Conservation (phyloP, 1,140 invertebrate species). For the Diorhabda sublineata region DNA sequence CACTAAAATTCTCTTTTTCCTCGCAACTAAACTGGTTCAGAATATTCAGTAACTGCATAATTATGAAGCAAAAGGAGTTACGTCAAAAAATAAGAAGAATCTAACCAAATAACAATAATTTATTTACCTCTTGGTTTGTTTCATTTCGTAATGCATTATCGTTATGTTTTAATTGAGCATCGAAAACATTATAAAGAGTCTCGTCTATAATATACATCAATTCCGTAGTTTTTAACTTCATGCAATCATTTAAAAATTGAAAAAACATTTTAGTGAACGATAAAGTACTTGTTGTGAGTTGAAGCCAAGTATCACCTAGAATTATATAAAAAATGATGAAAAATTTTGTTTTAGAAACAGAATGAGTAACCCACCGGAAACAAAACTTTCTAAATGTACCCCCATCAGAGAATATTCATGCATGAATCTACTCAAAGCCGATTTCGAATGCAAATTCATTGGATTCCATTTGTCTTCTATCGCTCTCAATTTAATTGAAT, state of each 20-base stretch:
- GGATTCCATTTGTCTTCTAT: constrained; percentile 70
- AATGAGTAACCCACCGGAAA: constrained; percentile 49
- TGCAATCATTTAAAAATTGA: constrained; percentile 62
- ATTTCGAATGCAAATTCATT: constrained; percentile 60
- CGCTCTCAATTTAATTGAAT: constrained; percentile 66
- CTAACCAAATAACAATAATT: constrained; percentile 14
- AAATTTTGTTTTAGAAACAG: not conserved
- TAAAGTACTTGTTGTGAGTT: constrained; percentile 65
- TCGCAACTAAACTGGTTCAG: no score
- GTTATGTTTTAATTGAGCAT: constrained; percentile 62
- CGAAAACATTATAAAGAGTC: constrained; percentile 61
- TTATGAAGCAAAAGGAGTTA: no score
- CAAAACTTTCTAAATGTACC: constrained; percentile 52
- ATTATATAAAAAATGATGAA: not conserved
- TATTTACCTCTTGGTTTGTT: constrained; percentile 56
- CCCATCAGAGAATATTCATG: constrained; percentile 57
- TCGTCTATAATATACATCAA: constrained; percentile 60
- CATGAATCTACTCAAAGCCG: constrained; percentile 52
- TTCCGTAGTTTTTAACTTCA: constrained; percentile 63
- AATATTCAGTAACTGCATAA: no score
- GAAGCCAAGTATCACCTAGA: constrained; percentile 62
- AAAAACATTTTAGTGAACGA: constrained; percentile 67
- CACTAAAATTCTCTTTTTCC: no score
- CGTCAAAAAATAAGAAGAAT: no score
- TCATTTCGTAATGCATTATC: constrained; percentile 56